Evolutionary conservation across 2,888 invertebrate species (phyloP), one percentile per base, ranked within the genome.

Genomic region (Melanostoma scalare): DNA sequence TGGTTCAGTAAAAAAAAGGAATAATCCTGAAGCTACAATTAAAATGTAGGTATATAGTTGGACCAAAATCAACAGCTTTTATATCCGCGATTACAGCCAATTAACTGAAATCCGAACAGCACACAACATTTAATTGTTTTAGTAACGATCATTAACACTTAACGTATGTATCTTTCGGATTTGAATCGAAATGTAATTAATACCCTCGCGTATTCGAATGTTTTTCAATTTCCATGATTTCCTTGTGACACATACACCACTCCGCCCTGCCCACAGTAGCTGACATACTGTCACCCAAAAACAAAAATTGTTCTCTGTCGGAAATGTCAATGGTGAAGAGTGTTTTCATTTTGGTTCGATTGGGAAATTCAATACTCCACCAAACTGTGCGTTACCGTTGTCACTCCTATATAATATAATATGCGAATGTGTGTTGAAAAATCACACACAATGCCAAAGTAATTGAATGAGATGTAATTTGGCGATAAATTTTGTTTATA

Each of bases 401-500:
- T 79, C 84, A 71, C 33, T 71, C 65, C 52, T 20, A 20, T 20
- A 20, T 20, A 20, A 38, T 4, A 53, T 30, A 40, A 4, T 56
- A 56, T 52, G 61, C 35, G 42, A 67, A 72, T 58, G 73, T 82
- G 78, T 69, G 82, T 74, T 82, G 78, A 78, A 79, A 69, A 79
- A 67, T 79, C 74, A 53, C 69, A 79, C 48, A 75, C 67, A 75
- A 79, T 67, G 55, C 55, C 67, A 69, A 75, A 38, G 69, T 84
- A 84, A 84, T 84, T 84, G 84, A 84, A 84, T 84, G 84, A 84
- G 84, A 84, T 84, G 79, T 79, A 84, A 79, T 84, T 84, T 84
- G 75, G 79, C 71, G 84, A 84, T 84, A 79, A 60, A 84, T 84
- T 84, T 75, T 84, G 75, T 84, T 84, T 79, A 79, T 84, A 61